Evolutionary conservation across 2,797 vertebrate species (phyloP).

Genomic region (Paguma larvata): DNA sequence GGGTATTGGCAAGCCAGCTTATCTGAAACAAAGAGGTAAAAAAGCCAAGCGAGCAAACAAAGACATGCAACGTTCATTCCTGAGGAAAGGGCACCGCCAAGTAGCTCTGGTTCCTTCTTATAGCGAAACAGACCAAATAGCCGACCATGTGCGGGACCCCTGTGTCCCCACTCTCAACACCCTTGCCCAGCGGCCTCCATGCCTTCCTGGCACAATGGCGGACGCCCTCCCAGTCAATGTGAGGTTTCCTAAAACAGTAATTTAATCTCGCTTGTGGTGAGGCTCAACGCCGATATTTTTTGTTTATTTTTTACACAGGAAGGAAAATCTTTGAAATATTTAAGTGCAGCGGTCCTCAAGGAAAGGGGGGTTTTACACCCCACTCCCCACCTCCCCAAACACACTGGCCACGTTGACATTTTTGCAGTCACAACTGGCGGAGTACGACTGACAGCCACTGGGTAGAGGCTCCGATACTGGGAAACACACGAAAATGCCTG

Average conservation of each 20-base stretch:
- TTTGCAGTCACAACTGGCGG: not conserved
- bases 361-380: not conserved
- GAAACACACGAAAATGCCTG: not conserved
- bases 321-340: not conserved
- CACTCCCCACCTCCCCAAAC: not conserved
- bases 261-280: not conserved
- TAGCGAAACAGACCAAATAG: slow-evolving; percentile 79
- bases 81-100: not conserved
- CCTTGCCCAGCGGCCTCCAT: not conserved
- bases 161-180: not conserved
- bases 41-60: slow-evolving; percentile 64
- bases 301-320: not conserved
- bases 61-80: slow-evolving; percentile 52
- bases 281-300: not conserved
- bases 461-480: not conserved
- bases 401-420: not conserved
- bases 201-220: slow-evolving; percentile 41
- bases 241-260: not conserved
- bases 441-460: not conserved
- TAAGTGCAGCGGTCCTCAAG: not conserved
- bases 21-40: slow-evolving; percentile 37
- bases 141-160: fast-evolving
- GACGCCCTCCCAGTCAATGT: not conserved
- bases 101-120: slow-evolving; percentile 81
- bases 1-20: slow-evolving; percentile 69